Base-by-base conservation (phyloP, 2,113 vertebrate genomes). In the Triplophysa dalaica region DNA sequence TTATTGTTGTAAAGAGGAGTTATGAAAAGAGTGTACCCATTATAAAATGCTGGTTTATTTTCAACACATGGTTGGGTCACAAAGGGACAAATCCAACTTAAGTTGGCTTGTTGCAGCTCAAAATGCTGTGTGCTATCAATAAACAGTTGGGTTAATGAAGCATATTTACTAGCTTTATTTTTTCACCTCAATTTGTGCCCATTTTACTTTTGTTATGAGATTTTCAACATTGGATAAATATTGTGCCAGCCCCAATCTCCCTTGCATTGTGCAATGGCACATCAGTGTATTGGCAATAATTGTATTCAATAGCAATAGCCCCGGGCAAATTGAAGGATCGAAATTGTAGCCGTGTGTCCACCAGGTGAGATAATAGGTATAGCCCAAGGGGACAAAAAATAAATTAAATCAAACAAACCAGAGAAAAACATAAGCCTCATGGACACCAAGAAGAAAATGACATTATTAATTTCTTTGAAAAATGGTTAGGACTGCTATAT, bases 261-360 rank as follows among this genome's bases (percentile, higher is more conserved):
- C 19, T 0, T 29, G 4, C 8, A 38, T 26, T 69, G 45, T 54
- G 48, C 26, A 70, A 33, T 1, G 5, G 29, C 68, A 16, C 29
- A 41, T 72, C 52, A 72, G 2, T 21, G 19, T 16, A 56, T 17
- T 73, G 54, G n/a, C 54, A 43, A 21, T 24, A 41, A 73, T 14
- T 41, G 54, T n/a, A 88, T 88, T 87, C 45, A 60, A 70, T 79
- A 63, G 75, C 78, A 80, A 81, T 81, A 87, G 83, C 86, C 81
- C 9, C 33, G 24, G 80, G 86, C 81, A 72, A 81, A 78, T 58
- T 76, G 22, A 16, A 29, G 14, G 33, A 21, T 50, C 6, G 1
- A 38, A 38, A 38, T 56, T 33, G 38, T 9, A 12, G 19, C 50
- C 26, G 54, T 22, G 13, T 73, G 19, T 22, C 2, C n/a, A 56